Evolutionary conservation across 2,797 vertebrate species (phyloP).

Genomic region (Scolopax rusticola): DNA sequence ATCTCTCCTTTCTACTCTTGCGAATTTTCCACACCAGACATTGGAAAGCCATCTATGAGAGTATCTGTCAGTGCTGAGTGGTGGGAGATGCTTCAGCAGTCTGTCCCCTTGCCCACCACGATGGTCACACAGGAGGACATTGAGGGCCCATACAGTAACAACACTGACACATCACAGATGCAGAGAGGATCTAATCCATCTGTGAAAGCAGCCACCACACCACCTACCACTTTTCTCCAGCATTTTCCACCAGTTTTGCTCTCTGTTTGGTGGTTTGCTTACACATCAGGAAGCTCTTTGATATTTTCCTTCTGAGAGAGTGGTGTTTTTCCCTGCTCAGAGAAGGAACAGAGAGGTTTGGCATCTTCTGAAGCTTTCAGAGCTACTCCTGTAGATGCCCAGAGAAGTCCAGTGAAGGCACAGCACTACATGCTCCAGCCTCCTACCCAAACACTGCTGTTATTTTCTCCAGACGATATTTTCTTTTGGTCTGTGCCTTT

Average conservation of each 20-base stretch:
- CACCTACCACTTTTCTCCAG: not conserved
- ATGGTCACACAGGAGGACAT: not conserved
- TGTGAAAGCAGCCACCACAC: not conserved
- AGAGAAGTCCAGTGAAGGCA: not conserved
- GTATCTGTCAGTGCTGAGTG: not conserved
- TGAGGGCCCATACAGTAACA: rapidly evolving
- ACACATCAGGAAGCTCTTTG: not conserved
- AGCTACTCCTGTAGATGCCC: not conserved
- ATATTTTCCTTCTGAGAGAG: not conserved
- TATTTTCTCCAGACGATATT: not conserved
- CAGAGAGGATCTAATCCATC: not conserved
- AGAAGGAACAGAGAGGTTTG: not conserved
- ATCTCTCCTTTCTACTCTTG: not conserved
- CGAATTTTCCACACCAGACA: not conserved
- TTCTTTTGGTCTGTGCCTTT: not conserved
- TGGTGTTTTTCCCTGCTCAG: not conserved
- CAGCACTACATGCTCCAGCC: not conserved
- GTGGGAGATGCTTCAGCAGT: not conserved
- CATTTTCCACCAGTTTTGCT: not conserved
- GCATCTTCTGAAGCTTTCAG: not conserved
- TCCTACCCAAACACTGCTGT: not conserved
- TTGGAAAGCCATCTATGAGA: not conserved
- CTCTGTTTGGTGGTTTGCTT: not conserved
- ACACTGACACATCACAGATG: not conserved
- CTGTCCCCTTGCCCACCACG: not conserved